These are phyloP conservation scores for Leptinotarsa undecemlineata DNA, from an alignment of 1,140 invertebrate genomes.

Conservation along the genomic window DNA sequence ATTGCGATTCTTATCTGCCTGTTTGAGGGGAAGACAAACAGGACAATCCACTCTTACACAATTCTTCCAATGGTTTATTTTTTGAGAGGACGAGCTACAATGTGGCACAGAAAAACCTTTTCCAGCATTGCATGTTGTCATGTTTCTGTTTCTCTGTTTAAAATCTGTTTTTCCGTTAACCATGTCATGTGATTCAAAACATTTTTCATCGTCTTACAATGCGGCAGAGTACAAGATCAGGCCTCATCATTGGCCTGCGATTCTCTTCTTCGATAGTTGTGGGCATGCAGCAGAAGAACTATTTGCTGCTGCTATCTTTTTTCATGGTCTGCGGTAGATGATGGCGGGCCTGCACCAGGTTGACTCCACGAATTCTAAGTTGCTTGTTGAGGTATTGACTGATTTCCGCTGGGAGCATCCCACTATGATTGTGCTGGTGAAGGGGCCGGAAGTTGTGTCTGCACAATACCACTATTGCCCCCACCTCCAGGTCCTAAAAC, in stretches of 20 bases:
- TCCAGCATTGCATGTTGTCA: constrained; percentile 94
- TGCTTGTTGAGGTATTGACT: constrained; percentile 70
- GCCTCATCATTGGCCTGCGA: constrained; percentile 76
- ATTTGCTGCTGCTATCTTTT: constrained; percentile 97
- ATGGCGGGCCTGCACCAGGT: constrained; percentile 53
- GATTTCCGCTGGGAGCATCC: constrained; percentile 67
- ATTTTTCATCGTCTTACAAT: constrained; percentile 99
- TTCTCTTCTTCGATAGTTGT: constrained; percentile 96
- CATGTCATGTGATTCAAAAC: constrained; percentile 99
- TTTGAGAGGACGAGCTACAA: constrained; percentile 97
- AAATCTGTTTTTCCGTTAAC: too few species aligned
- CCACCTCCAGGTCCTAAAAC: constrained; percentile 58
- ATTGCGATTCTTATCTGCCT: constrained; percentile 82
- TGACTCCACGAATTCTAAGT: constrained; percentile 63
- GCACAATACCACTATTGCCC: constrained; percentile 66
- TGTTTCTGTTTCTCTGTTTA: too few species aligned
- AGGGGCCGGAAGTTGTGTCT: constrained; percentile 69
- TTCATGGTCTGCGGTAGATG: constrained; percentile 77
- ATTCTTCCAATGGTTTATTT: constrained; percentile 99
- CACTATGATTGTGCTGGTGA: constrained; percentile 71
- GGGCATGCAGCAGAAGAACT: constrained; percentile 94
- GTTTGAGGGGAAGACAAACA: constrained; percentile 95
- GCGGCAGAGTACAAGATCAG: constrained; percentile 86
- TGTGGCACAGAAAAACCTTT: constrained; percentile 89
- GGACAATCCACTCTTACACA: constrained; percentile 94